A percentile compares a stretch with the other conserved stretches of the same genome.
These are phyloP conservation scores for Phrynosoma platyrhinos DNA, from an alignment of 2,113 vertebrate species.

Conservation along the genomic window DNA sequence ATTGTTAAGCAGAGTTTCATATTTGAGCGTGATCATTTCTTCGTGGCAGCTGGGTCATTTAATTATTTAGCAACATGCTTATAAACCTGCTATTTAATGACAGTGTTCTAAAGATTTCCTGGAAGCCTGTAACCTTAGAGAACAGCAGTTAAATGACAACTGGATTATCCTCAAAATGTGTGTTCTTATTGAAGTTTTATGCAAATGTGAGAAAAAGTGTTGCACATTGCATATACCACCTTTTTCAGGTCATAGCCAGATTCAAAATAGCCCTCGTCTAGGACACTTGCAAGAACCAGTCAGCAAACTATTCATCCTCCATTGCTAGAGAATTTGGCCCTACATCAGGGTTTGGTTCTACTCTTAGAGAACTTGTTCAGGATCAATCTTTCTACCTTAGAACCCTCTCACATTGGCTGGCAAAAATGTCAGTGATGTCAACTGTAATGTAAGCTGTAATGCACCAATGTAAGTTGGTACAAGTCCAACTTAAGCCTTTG, in stretches of 20 bases:
- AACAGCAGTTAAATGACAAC: slow-evolving; percentile 43
- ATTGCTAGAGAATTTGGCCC: no score
- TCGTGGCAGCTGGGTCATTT: slow-evolving; percentile 45
- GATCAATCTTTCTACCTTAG: no score
- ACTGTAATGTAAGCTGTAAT: no score
- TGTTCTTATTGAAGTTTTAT: slow-evolving; percentile 18
- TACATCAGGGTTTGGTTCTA: no score
- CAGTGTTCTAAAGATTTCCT: slow-evolving; percentile 27
- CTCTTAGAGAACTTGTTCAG: no score
- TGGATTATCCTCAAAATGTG: slow-evolving; percentile 19
- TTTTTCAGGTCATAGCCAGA: not conserved
- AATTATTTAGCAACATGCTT: slow-evolving; percentile 54
- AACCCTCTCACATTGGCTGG: no score
- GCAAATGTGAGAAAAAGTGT: not conserved
- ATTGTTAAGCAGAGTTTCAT: slow-evolving; percentile 26
- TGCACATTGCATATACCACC: slow-evolving; percentile 12
- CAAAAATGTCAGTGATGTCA: no score
- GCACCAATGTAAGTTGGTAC: no score
- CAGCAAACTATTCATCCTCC: no score
- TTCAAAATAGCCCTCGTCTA: not conserved
- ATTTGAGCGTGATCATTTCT: slow-evolving; percentile 27
- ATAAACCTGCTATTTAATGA: slow-evolving; percentile 56
- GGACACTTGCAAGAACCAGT: not conserved
- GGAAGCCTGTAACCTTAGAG: slow-evolving; percentile 38
- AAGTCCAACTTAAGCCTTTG: no score